Conservation (phyloP, 2,888 invertebrate species). For the Nephrocerus scutellatus region DNA sequence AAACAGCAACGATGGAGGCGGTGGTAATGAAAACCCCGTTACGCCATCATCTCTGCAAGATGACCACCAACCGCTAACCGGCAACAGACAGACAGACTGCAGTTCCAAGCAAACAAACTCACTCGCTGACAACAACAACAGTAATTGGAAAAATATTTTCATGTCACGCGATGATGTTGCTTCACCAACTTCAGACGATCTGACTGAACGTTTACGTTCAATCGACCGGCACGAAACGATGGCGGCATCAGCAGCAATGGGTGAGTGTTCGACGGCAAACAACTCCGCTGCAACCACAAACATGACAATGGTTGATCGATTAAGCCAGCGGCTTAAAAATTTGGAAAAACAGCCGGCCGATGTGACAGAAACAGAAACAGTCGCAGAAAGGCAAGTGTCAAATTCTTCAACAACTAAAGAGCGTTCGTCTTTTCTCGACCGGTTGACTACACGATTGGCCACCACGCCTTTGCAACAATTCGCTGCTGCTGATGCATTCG, state of each 20-base stretch:
- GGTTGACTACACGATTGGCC: too few relatives aligned
- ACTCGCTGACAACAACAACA: too few relatives aligned
- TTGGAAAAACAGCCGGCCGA: constrained; percentile 15
- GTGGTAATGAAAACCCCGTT: too few relatives aligned
- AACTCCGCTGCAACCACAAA: neutral
- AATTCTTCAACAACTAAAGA: too few relatives aligned
- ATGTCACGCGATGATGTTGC: constrained; percentile 16
- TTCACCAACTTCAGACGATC: constrained; percentile 16
- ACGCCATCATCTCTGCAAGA: too few relatives aligned
- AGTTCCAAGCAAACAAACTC: too few relatives aligned
- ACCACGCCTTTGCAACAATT: too few relatives aligned
- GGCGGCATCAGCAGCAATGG: constrained; percentile 3
- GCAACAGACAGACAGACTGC: too few relatives aligned
- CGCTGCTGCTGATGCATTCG: too few relatives aligned
- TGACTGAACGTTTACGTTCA: constrained; percentile 13
- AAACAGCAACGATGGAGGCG: too few relatives aligned
- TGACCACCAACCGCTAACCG: too few relatives aligned
- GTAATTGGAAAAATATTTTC: too few relatives aligned
- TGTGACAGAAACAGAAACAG: neutral
- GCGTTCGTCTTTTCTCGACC: constrained; percentile 5
- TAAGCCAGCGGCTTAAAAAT: constrained; percentile 32
- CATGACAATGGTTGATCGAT: constrained; percentile 32
- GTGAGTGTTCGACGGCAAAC: constrained; percentile 2
- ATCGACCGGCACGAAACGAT: constrained; percentile 12
- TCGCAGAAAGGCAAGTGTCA: neutral